These are phyloP conservation scores for Bemisia tabaci DNA, from an alignment of 1,140 invertebrate genomes.

Conservation along the genomic window DNA sequence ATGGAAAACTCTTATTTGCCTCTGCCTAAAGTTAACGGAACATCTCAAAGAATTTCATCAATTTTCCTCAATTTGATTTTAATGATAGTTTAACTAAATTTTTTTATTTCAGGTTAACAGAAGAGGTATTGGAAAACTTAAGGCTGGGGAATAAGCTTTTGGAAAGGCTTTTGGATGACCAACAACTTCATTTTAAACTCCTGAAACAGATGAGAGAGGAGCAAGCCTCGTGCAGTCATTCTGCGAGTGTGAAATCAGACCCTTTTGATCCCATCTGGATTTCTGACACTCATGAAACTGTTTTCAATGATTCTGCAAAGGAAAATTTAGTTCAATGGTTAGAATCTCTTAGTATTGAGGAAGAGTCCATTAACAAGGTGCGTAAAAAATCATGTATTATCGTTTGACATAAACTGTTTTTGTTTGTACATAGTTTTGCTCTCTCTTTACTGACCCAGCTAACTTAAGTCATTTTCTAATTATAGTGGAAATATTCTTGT, in stretches of 20 bases:
- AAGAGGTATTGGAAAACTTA: slow-evolving; percentile 40
- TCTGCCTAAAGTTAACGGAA: too few species aligned
- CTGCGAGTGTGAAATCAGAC: slow-evolving; percentile 22
- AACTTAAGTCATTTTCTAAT: not conserved
- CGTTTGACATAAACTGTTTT: too few species aligned
- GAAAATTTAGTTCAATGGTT: not conserved
- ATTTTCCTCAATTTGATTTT: too few species aligned
- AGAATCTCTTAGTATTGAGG: not conserved
- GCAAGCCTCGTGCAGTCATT: not conserved
- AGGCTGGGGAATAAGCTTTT: slow-evolving; percentile 55
- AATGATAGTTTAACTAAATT: too few species aligned
- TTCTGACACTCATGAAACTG: slow-evolving; percentile 27
- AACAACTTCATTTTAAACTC: slow-evolving; percentile 36
- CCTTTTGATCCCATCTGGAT: slow-evolving; percentile 28
- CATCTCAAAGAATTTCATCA: too few species aligned
- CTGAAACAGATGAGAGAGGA: slow-evolving; percentile 1
- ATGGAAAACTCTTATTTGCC: too few species aligned
- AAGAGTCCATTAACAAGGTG: not conserved
- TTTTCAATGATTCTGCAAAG: slow-evolving; percentile 22
- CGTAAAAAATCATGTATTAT: not conserved
- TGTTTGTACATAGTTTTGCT: too few species aligned
- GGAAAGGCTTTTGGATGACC: slow-evolving; percentile 53
- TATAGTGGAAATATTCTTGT: not conserved
- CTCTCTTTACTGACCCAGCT: not conserved
- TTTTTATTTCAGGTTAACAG: slow-evolving; percentile 32